Evolutionary conservation across 1,140 invertebrate species (phyloP).

Genomic region (Solen grandis): DNA sequence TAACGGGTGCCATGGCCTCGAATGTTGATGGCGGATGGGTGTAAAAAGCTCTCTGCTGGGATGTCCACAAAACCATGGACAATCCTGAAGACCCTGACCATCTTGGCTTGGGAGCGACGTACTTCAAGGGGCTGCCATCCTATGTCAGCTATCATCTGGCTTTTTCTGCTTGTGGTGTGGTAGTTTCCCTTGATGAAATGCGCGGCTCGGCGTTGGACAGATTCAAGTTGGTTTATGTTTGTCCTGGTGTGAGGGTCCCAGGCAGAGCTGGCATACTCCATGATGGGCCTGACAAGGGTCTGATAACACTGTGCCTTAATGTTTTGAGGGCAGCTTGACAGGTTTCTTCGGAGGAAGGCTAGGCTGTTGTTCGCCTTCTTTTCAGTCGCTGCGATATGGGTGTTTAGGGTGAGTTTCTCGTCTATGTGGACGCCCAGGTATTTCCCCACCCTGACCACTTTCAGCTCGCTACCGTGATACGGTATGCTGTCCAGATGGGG

Average conservation of each 20-base stretch:
- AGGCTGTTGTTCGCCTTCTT: constrained; percentile 35
- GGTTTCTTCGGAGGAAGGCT: constrained; percentile 38
- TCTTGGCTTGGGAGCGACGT: background rate
- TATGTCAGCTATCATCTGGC: constrained; percentile 1
- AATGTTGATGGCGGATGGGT: background rate
- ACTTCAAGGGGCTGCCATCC: constrained; percentile 5
- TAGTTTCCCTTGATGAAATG: constrained; percentile 8
- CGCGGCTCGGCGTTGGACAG: constrained; percentile 61
- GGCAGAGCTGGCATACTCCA: no score
- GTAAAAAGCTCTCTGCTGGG: constrained; percentile 1
- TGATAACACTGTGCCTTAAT: no score
- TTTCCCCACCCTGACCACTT: background rate
- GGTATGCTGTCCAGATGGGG: background rate
- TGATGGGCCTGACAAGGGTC: no score
- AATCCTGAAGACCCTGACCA: background rate
- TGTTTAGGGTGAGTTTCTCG: no score
- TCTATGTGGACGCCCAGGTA: constrained; percentile 16
- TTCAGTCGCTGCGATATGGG: background rate
- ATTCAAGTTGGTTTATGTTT: constrained; percentile 46
- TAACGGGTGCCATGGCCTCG: no score
- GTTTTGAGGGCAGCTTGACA: no score
- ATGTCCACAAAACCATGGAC: background rate
- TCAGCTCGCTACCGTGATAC: background rate
- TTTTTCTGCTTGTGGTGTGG: background rate
- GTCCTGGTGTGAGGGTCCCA: constrained; percentile 36